A percentile compares a stretch with the other conserved stretches of the same genome.
These are phyloP conservation scores for Drosophila nikananu DNA, from an alignment of 1,140 invertebrate genomes.

Conservation along the genomic window DNA sequence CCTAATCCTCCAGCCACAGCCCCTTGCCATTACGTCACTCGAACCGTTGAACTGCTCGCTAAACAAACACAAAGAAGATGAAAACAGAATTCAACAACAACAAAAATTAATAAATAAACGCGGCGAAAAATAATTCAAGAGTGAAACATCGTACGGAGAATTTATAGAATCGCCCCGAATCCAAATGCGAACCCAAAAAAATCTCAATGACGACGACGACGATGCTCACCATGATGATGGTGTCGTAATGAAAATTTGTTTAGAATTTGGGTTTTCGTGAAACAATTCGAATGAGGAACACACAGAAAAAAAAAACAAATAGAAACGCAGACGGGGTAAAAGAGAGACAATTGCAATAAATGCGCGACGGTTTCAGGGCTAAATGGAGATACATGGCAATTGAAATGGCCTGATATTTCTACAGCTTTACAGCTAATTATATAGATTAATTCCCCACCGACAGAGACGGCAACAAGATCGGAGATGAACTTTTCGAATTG, in stretches of 20 bases:
- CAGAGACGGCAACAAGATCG: slow-evolving; percentile 35
- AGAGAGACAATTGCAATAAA: slow-evolving; percentile 45
- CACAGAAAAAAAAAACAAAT: neutral
- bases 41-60: slow-evolving; percentile 25
- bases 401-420: slow-evolving; percentile 42
- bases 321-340: slow-evolving; percentile 1
- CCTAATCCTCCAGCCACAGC: slow-evolving; percentile 42
- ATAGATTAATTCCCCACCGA: slow-evolving; percentile 63
- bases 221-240: slow-evolving; percentile 46
- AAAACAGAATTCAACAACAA: slow-evolving; percentile 1
- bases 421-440: slow-evolving; percentile 68
- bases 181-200: slow-evolving; percentile 24
- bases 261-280: slow-evolving; percentile 66
- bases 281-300: slow-evolving; percentile 52
- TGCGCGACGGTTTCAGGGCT: slow-evolving; percentile 68
- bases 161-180: slow-evolving; percentile 55
- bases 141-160: slow-evolving; percentile 60
- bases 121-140: slow-evolving; percentile 38
- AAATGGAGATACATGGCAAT: slow-evolving; percentile 59
- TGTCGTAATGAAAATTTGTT: slow-evolving; percentile 79
- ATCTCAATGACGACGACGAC: slow-evolving; percentile 39
- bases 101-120: slow-evolving; percentile 39
- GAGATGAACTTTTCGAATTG: slow-evolving; percentile 70
- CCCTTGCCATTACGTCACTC: slow-evolving; percentile 61
- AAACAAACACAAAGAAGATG: slow-evolving; percentile 26